Conservation (phyloP, 2,888 invertebrate species). For the Cantharis lateralis region DNA sequence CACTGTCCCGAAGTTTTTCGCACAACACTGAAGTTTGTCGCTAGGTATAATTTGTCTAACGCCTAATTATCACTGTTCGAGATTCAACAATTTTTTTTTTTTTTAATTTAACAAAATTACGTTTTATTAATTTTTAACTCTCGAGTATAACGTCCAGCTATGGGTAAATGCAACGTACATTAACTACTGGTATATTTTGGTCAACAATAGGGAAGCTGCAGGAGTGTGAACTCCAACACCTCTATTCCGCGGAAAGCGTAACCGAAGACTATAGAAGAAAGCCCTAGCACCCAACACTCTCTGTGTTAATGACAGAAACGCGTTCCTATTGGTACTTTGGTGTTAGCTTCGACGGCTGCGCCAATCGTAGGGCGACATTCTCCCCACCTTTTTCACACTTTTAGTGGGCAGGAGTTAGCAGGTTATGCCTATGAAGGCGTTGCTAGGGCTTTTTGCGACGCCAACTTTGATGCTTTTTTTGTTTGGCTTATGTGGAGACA, state of each 20-base stretch:
- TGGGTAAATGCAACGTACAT: neutral
- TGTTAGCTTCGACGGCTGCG: constrained; percentile 50
- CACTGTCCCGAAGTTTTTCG: neutral
- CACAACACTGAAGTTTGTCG: neutral
- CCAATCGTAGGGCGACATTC: constrained; percentile 55
- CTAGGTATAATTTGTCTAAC: neutral
- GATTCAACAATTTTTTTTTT: neutral
- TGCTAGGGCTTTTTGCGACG: constrained; percentile 53
- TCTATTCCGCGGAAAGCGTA: constrained; percentile 53
- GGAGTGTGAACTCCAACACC: constrained; percentile 54
- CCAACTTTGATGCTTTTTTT: constrained; percentile 37
- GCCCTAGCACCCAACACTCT: constrained; percentile 50
- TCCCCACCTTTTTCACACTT: constrained; percentile 57
- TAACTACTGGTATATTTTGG: neutral
- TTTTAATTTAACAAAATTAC: neutral
- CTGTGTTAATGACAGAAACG: constrained; percentile 58
- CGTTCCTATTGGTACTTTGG: constrained; percentile 51
- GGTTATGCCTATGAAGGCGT: constrained; percentile 55
- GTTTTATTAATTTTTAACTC: neutral
- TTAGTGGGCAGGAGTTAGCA: constrained; percentile 53
- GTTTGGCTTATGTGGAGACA: constrained; percentile 35
- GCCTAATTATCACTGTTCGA: neutral
- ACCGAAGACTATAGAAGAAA: constrained; percentile 54
- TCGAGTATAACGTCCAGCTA: neutral
- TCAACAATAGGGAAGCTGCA: constrained; percentile 29